Evolutionary conservation across 2,888 invertebrate species (phyloP).

Genomic region (Dryadula phaetusa): DNA sequence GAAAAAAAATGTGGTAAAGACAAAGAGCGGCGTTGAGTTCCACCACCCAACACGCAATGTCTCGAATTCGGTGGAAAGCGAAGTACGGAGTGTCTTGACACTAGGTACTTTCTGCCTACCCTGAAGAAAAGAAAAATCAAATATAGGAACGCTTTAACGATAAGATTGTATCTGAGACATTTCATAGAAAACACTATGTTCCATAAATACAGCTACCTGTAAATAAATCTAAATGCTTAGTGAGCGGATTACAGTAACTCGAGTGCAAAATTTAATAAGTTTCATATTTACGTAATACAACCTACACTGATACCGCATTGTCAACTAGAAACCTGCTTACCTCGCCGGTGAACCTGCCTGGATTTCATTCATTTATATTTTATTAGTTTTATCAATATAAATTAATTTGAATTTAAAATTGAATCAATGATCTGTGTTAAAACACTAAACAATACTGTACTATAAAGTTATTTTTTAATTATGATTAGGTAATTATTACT

Average conservation of each 20-base stretch:
- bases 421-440: not conserved
- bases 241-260: not conserved
- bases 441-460: too few species aligned
- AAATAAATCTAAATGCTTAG: not conserved
- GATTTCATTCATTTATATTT: not conserved
- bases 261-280: not conserved
- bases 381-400: not conserved
- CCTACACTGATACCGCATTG: not conserved
- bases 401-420: not conserved
- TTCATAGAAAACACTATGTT: not conserved
- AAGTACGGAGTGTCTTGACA: too few species aligned
- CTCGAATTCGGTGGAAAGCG: too few species aligned
- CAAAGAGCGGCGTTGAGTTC: too few species aligned
- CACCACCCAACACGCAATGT: too few species aligned
- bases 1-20: too few species aligned
- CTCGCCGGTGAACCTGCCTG: not conserved
- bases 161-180: not conserved
- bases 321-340: constrained; percentile 6
- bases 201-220: not conserved
- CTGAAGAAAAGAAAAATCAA: too few species aligned
- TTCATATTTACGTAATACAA: constrained; percentile 3
- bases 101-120: too few species aligned
- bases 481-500: too few species aligned
- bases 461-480: not conserved
- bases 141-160: too few species aligned